Evolutionary conservation across 2,113 vertebrate genomes (phyloP).

Genomic region (Rhabdomys dilectus): DNA sequence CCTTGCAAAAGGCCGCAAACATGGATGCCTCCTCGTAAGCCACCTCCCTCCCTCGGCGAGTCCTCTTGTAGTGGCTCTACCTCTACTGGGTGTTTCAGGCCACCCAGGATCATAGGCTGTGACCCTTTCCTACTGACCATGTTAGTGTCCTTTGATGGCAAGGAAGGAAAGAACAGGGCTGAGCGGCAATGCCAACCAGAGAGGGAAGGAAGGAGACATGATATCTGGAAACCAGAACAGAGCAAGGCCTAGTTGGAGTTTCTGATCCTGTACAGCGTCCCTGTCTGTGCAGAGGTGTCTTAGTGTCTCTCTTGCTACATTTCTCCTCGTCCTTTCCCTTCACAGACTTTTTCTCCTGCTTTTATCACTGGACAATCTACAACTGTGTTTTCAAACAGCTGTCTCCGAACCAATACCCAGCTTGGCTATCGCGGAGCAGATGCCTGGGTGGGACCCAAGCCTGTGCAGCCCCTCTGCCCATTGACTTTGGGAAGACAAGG

Average conservation of each 20-base stretch:
- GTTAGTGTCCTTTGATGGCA: background rate
- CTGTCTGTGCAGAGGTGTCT: background rate
- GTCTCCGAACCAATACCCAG: background rate
- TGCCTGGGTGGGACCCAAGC: accelerated
- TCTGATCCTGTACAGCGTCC: background rate
- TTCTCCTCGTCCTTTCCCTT: background rate
- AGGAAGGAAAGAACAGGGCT: background rate
- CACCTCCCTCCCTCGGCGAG: too few relatives aligned
- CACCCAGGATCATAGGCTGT: background rate
- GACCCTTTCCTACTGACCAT: background rate
- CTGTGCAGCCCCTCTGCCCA: background rate
- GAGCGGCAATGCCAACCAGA: background rate
- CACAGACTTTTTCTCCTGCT: background rate
- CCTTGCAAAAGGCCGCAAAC: background rate
- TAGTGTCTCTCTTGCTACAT: accelerated
- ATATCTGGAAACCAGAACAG: background rate
- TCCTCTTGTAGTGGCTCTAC: background rate
- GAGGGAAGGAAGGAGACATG: too few relatives aligned
- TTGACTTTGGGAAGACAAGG: background rate
- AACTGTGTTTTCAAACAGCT: background rate
- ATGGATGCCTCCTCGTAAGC: accelerated
- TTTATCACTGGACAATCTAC: accelerated
- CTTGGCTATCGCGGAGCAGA: background rate
- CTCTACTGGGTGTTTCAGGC: background rate
- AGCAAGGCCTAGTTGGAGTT: background rate